Conservation (phyloP, 2,888 invertebrate species). For the Crepidodera aurea region DNA sequence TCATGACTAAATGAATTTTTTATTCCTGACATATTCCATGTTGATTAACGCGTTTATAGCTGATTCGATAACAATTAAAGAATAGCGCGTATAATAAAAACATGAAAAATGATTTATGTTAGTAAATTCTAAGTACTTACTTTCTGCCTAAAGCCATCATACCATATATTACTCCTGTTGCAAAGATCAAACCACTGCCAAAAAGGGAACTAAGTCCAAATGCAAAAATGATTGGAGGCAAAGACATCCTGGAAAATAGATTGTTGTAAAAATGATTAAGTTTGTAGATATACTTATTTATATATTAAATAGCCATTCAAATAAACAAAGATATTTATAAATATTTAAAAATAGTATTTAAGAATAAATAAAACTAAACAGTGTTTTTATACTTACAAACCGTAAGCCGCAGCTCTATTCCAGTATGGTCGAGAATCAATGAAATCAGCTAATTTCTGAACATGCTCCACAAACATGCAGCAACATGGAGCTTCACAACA, state of each 20-base stretch:
- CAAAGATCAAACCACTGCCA: slow-evolving; percentile 88
- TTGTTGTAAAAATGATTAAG: not conserved
- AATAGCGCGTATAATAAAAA: too few relatives aligned
- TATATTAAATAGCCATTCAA: too few relatives aligned
- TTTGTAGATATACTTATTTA: too few relatives aligned
- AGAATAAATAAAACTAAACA: too few relatives aligned
- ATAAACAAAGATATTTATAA: too few relatives aligned
- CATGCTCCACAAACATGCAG: slow-evolving; percentile 95
- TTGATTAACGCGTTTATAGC: too few relatives aligned
- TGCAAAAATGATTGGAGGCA: slow-evolving; percentile 83
- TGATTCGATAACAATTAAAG: too few relatives aligned
- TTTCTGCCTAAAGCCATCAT: slow-evolving; percentile 96
- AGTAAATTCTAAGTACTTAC: slow-evolving; percentile 68
- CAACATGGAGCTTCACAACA: slow-evolving; percentile 96
- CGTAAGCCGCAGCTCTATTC: slow-evolving; percentile 87
- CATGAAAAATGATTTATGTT: too few relatives aligned
- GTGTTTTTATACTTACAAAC: slow-evolving; percentile 75
- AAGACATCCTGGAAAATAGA: slow-evolving; percentile 73
- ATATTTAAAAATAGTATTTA: too few relatives aligned
- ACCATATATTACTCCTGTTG: slow-evolving; percentile 88
- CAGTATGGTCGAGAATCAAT: slow-evolving; percentile 87
- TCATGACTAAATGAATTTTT: too few relatives aligned
- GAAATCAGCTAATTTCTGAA: slow-evolving; percentile 83
- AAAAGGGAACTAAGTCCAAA: slow-evolving; percentile 79
- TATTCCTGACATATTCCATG: too few relatives aligned